Conservation (phyloP, 2,113 vertebrate genomes). For the Turdus rufiventris region DNA sequence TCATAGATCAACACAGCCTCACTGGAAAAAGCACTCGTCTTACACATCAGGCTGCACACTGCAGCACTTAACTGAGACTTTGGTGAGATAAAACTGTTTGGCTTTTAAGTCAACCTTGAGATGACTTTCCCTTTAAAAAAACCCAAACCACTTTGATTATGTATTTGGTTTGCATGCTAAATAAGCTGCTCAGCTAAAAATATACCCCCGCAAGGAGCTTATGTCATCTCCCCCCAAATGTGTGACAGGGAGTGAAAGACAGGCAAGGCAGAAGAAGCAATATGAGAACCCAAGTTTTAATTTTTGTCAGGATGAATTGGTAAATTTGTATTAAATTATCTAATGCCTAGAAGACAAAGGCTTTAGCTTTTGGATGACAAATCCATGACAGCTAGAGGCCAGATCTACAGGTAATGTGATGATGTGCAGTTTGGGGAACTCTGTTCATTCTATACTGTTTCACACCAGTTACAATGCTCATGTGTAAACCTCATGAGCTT, state of each 20-base stretch:
- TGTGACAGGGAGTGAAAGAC: constrained; percentile 7
- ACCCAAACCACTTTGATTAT: neutral
- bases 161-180: constrained; percentile 50
- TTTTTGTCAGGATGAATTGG: neutral
- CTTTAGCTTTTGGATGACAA: neutral
- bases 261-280: neutral
- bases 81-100: constrained; percentile 62
- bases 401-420: neutral
- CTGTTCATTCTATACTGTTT: neutral
- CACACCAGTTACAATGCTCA: neutral
- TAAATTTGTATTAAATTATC: neutral
- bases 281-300: neutral
- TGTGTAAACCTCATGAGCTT: neutral
- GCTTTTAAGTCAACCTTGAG: constrained; percentile 65
- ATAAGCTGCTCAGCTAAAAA: constrained; percentile 55
- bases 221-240: constrained; percentile 2
- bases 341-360: neutral
- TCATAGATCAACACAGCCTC: constrained; percentile 54
- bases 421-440: neutral
- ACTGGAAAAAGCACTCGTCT: constrained; percentile 28
- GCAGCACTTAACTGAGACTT: neutral
- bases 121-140: constrained; percentile 57
- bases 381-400: neutral
- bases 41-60: neutral
- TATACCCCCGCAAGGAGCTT: neutral